These are phyloP conservation scores for Lichenostomus cassidix DNA, from an alignment of 2,113 vertebrate species.

Conservation along the genomic window DNA sequence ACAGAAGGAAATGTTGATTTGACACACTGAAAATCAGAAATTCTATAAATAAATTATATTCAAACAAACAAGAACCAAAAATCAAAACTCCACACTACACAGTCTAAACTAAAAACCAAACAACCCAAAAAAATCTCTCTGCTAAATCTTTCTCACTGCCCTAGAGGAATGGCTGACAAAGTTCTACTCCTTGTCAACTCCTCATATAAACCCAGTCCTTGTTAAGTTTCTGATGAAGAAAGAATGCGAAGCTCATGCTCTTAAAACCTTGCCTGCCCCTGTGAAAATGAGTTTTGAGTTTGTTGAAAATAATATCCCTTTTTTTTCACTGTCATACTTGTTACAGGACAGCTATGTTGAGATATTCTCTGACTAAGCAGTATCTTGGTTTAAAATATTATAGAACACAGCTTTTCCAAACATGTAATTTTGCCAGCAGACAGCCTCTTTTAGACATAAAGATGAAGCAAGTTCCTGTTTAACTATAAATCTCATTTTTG, in stretches of 20 bases:
- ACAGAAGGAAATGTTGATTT: not conserved
- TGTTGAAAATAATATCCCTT: not conserved
- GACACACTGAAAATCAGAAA: not conserved
- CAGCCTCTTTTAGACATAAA: not conserved
- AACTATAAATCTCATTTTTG: not conserved
- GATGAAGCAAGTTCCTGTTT: not conserved
- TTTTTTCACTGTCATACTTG: not conserved
- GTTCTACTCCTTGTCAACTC: not conserved
- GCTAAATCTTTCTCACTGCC: not conserved
- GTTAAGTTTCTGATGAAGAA: not conserved
- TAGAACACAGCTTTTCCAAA: not conserved
- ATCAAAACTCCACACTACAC: not conserved
- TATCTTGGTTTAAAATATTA: not conserved
- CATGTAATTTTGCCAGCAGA: not conserved
- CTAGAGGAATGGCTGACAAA: not conserved
- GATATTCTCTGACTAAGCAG: not conserved
- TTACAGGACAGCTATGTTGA: not conserved
- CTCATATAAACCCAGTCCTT: not conserved
- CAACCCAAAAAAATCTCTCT: not conserved
- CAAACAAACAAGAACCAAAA: rapidly evolving
- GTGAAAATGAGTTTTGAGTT: not conserved
- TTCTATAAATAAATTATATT: not conserved
- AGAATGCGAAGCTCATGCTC: not conserved
- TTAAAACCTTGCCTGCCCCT: not conserved
- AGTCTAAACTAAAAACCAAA: not conserved